phyloP scores from a whole-genome alignment of 2,888 invertebrate genomes.

The Dryadula phaetusa region DNA sequence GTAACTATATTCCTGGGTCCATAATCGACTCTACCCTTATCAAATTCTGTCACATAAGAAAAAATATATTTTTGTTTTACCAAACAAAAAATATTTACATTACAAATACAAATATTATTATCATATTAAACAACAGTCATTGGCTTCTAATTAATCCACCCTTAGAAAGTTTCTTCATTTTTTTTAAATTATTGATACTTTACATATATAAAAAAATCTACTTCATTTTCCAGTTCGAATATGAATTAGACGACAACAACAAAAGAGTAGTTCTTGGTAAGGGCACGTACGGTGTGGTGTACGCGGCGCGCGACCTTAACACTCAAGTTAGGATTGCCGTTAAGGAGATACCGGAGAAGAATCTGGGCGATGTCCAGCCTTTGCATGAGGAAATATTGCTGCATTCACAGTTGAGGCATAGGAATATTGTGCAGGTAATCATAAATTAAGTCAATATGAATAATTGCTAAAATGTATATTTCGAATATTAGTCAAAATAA shows the following conservation, averaged over 20 bases:
- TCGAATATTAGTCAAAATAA: neutral
- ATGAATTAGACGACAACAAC: conserved; percentile 96
- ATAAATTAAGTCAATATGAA: too few relatives aligned
- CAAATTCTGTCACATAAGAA: too few relatives aligned
- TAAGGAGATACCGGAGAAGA: conserved; percentile 98
- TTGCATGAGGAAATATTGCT: conserved; percentile 99
- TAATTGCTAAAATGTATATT: too few relatives aligned
- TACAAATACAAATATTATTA: too few relatives aligned
- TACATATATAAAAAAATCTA: too few relatives aligned
- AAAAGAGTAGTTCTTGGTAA: conserved; percentile 94
- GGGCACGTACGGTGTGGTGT: conserved; percentile 98
- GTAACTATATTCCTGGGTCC: too few relatives aligned
- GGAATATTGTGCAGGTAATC: conserved; percentile 95
- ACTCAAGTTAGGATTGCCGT: conserved; percentile 98
- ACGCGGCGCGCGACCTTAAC: conserved; percentile 95
- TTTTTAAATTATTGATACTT: neutral
- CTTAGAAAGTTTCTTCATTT: too few relatives aligned
- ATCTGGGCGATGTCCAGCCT: conserved; percentile 98
- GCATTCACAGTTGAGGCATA: conserved; percentile 96
- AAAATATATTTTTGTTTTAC: too few relatives aligned
- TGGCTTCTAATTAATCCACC: too few relatives aligned
- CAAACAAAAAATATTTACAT: too few relatives aligned
- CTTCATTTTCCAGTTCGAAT: conserved; percentile 94
- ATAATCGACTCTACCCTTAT: too few relatives aligned
- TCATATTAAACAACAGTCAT: too few relatives aligned